phyloP scores from a whole-genome alignment of 1,140 invertebrate species.

The Aphaenogaster ashmeadi region DNA sequence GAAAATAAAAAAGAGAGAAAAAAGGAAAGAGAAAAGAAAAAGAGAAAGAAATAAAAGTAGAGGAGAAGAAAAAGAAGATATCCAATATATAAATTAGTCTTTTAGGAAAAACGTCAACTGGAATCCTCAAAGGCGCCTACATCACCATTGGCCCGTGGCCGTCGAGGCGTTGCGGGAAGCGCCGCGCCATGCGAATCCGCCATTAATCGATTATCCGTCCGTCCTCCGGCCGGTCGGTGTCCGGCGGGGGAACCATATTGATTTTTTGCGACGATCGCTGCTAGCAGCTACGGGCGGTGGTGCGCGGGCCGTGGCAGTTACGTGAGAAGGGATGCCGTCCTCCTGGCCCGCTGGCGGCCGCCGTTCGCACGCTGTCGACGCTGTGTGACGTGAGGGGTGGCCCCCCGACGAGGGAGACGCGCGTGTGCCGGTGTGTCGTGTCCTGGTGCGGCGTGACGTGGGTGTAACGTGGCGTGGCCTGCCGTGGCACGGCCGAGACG shows the following conservation, averaged over 20 bases:
- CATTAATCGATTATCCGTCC: too few species aligned
- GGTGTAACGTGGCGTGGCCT: not conserved
- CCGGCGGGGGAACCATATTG: slow-evolving; percentile 18
- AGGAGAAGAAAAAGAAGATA: too few species aligned
- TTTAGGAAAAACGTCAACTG: too few species aligned
- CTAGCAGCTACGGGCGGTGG: not conserved
- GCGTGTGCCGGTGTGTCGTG: not conserved
- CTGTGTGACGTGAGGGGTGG: slow-evolving; percentile 8
- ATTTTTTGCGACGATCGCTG: slow-evolving; percentile 32
- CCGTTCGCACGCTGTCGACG: slow-evolving; percentile 18
- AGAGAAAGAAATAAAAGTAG: too few species aligned
- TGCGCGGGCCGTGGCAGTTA: slow-evolving; percentile 30
- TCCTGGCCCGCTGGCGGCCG: not conserved
- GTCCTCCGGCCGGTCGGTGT: not conserved
- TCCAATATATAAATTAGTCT: too few species aligned
- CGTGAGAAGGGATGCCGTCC: slow-evolving; percentile 17
- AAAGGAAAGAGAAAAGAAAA: too few species aligned
- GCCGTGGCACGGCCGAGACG: not conserved
- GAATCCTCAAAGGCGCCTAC: too few species aligned
- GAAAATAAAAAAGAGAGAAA: too few species aligned
- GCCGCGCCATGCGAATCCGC: too few species aligned
- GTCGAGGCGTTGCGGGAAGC: too few species aligned
- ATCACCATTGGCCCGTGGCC: too few species aligned
- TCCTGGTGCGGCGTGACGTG: not conserved
- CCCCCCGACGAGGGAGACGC: not conserved